phyloP scores from a whole-genome alignment of 2,113 vertebrate genomes.

The Sinocyclocheilus maitianheensis region DNA sequence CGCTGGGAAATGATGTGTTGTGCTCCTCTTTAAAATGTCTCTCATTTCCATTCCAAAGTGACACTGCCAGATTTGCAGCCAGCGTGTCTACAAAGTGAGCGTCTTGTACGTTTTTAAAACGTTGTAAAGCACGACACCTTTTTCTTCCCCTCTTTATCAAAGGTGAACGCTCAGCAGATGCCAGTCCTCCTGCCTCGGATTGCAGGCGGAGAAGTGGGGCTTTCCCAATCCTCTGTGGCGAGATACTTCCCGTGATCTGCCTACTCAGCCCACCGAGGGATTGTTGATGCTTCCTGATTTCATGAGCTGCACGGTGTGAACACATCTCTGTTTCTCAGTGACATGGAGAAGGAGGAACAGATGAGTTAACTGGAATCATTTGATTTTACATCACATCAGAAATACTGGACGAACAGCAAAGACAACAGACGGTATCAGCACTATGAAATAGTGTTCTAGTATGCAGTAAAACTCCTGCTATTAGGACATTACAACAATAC shows the following conservation, averaged over 20 bases:
- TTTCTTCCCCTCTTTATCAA: conserved; percentile 71
- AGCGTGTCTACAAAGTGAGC: conserved; percentile 69
- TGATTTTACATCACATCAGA: conserved; percentile 17
- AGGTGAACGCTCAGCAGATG: conserved; percentile 65
- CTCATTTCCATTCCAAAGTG: conserved; percentile 64
- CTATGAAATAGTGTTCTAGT: background rate
- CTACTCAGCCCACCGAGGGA: conserved; percentile 60
- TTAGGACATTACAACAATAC: background rate
- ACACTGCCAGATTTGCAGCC: conserved; percentile 71
- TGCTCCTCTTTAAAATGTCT: conserved; percentile 18
- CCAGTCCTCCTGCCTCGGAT: conserved; percentile 74
- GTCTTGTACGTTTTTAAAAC: conserved; percentile 66
- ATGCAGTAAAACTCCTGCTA: background rate
- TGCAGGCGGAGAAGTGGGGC: conserved; percentile 71
- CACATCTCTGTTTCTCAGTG: conserved; percentile 54
- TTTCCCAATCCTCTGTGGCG: conserved; percentile 70
- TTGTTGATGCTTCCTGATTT: conserved; percentile 73
- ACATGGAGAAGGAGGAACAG: conserved; percentile 21
- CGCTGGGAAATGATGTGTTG: conserved; percentile 16
- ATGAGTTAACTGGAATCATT: conserved; percentile 4
- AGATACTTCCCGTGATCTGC: conserved; percentile 48
- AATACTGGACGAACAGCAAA: background rate
- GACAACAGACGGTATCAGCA: background rate
- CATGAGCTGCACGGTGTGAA: conserved; percentile 60
- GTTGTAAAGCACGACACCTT: conserved; percentile 63